Evolutionary conservation across 2,797 vertebrate species (phyloP).

Genomic region (Periparus ater): DNA sequence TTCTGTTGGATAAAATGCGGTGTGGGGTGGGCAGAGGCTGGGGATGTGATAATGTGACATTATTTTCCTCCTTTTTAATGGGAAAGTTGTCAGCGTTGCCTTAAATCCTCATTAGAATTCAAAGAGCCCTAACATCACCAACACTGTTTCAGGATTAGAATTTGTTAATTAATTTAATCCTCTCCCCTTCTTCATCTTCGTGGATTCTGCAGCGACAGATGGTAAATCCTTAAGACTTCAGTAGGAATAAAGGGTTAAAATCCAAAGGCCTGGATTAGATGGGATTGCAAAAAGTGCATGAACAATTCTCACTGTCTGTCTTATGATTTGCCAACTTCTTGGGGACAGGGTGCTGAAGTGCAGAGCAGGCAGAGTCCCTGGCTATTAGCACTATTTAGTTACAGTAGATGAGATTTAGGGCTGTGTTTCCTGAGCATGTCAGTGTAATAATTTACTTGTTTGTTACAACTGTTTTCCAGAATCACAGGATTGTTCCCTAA

Average conservation of each 20-base stretch:
- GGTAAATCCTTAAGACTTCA: slow-evolving; percentile 33
- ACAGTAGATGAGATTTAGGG: neutral
- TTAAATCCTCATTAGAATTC: slow-evolving; percentile 60
- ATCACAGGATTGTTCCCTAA: slow-evolving; percentile 29
- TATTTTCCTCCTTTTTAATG: neutral
- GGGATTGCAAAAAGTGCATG: neutral
- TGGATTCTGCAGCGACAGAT: slow-evolving; percentile 8
- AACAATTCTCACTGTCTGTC: neutral
- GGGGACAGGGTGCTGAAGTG: neutral
- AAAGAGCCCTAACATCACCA: neutral
- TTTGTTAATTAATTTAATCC: slow-evolving; percentile 65
- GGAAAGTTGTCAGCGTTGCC: neutral
- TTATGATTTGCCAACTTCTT: slow-evolving; percentile 13
- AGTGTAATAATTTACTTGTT: slow-evolving; percentile 30
- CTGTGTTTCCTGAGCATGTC: neutral
- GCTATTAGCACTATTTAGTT: slow-evolving; percentile 11
- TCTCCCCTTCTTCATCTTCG: slow-evolving; percentile 14
- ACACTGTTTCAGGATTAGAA: slow-evolving; percentile 34
- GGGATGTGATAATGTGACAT: neutral
- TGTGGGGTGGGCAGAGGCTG: neutral
- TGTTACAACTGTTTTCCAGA: slow-evolving; percentile 15
- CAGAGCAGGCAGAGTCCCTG: slow-evolving; percentile 21
- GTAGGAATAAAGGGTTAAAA: slow-evolving; percentile 62
- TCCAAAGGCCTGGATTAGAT: slow-evolving; percentile 47
- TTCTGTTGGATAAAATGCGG: neutral